Conservation (phyloP, 2,113 vertebrate genomes). For the Rhinoptilus africanus region DNA sequence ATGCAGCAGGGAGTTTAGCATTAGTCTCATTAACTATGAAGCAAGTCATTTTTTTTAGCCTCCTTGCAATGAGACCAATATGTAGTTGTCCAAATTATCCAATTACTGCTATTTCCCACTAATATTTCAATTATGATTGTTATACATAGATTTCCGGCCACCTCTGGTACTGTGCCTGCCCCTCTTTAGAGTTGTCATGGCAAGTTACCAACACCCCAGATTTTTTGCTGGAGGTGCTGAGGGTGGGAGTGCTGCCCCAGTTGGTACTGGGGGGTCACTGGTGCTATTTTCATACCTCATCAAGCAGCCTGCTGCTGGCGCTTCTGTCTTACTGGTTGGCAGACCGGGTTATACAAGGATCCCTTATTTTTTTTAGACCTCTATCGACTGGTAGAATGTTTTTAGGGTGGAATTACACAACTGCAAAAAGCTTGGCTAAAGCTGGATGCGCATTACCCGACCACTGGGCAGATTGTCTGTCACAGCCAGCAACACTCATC, state of each 20-base stretch:
- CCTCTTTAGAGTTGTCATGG: not conserved
- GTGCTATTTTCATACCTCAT: not conserved
- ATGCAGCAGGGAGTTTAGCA: fast-evolving
- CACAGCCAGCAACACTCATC: not conserved
- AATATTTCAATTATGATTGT: not conserved
- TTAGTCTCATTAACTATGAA: not conserved
- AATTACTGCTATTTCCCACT: not conserved
- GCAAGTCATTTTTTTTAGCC: not conserved
- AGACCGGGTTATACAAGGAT: fast-evolving
- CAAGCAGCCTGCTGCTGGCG: not conserved
- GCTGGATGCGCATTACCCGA: not conserved
- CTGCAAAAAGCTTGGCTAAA: not conserved
- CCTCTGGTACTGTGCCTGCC: not conserved
- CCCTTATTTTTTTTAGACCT: not conserved
- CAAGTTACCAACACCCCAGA: not conserved
- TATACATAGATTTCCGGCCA: not conserved
- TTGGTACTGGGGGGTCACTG: not conserved
- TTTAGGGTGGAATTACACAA: not conserved
- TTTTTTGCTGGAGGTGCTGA: not conserved
- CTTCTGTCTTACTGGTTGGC: not conserved
- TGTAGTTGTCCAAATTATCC: not conserved
- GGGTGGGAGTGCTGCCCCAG: not conserved
- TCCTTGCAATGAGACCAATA: not conserved
- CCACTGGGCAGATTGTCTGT: not conserved
- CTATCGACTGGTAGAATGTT: not conserved